Evolutionary conservation across 2,888 invertebrate species (phyloP).

Genomic region (Dolichopus griseipennis): DNA sequence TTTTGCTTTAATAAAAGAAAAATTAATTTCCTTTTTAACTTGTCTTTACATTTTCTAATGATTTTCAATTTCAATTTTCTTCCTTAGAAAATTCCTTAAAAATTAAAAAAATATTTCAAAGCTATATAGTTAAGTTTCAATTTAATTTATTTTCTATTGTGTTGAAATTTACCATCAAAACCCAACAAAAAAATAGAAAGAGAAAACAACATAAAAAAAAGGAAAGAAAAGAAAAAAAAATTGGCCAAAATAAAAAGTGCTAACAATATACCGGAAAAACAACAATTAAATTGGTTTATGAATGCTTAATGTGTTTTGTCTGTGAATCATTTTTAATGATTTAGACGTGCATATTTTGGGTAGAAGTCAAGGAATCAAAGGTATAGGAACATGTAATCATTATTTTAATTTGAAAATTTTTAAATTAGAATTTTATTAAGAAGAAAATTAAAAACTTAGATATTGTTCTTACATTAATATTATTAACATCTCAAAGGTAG

Average conservation of each 20-base stretch:
- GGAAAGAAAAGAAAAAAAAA: no score
- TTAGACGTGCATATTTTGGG: not conserved
- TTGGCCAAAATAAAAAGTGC: not conserved
- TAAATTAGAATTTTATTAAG: no score
- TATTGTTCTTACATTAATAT: no score
- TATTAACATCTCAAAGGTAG: no score
- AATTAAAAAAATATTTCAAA: not conserved
- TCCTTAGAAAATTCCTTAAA: not conserved
- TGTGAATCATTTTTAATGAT: not conserved
- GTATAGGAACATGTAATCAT: no score
- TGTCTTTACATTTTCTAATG: not conserved
- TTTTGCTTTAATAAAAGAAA: not conserved
- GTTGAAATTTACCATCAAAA: not conserved
- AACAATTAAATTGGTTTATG: constrained; percentile 1
- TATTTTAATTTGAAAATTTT: no score
- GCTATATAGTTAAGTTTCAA: no score
- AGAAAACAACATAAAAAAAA: not conserved
- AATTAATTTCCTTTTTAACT: not conserved
- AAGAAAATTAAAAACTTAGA: no score
- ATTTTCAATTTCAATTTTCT: not conserved
- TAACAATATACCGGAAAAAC: not conserved
- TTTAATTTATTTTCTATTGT: not conserved
- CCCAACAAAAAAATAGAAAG: not conserved
- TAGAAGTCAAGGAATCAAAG: no score
- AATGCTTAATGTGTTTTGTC: constrained; percentile 3